Percentiles rank a stretch among this genome's conserved stretches.
Evolutionary conservation across 2,113 vertebrate species (phyloP).

Genomic region (Pituophis catenifer): DNA sequence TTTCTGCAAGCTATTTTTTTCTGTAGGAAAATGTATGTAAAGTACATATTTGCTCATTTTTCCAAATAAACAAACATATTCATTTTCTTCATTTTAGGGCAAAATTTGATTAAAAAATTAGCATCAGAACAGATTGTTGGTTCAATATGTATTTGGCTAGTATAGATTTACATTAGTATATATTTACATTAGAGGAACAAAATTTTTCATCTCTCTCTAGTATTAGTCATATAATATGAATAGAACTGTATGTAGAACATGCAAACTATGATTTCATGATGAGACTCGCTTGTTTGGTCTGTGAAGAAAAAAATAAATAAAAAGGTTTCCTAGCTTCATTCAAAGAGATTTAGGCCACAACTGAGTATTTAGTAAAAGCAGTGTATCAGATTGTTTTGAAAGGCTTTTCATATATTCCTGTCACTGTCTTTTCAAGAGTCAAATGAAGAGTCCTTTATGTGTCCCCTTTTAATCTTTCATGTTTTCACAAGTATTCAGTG

Average conservation of each 20-base stretch:
- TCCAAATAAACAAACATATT: not conserved
- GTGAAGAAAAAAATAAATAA: conserved; percentile 44
- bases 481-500: conserved; percentile 15
- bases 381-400: conserved; percentile 42
- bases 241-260: not conserved
- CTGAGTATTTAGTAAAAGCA: conserved; percentile 38
- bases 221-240: not conserved
- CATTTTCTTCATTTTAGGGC: not conserved
- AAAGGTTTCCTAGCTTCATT: conserved; percentile 44
- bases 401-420: conserved; percentile 30
- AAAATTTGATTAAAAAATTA: not conserved
- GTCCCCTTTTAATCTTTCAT: not conserved
- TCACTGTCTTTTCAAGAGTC: not conserved
- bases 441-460: not conserved
- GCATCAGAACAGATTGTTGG: not conserved
- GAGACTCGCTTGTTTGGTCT: conserved; percentile 48
- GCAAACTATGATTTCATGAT: not conserved
- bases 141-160: not conserved
- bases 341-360: conserved; percentile 22
- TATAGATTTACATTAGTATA: not conserved
- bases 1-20: not conserved
- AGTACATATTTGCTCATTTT: not conserved
- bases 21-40: not conserved
- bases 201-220: not conserved
- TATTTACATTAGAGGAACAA: not conserved